Evolutionary conservation across 2,888 invertebrate genomes (phyloP), one percentile per base, ranked within the genome.

Genomic region (Ferdinandea cuprea): DNA sequence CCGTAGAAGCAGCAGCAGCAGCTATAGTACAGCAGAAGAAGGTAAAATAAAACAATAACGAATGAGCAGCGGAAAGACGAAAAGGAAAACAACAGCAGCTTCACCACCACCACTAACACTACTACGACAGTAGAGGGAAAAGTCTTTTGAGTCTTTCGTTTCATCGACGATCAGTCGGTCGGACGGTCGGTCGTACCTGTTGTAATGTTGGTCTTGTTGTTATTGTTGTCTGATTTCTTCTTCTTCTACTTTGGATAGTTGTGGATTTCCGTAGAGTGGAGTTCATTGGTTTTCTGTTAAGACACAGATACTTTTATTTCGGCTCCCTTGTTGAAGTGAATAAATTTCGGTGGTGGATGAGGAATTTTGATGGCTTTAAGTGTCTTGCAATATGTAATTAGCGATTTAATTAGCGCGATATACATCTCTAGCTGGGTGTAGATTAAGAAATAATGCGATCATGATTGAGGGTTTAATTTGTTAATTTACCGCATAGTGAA

Each of bases 61-160:
- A 81, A 77, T 59, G 61, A 81, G 63, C 42, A 81, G 63, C 42
- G 42, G 58, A 13, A 76, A 81, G 80, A 76, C 65, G 76, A 19
- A 59, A n/a, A 63, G 40, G 37, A 44, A 63, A 46, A 74, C 58
- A 65, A 21, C 28, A 35, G 9, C 2, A 44, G 35, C 44, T 30
- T 8, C 9, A 19, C 15, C 37, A 37, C 28, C 13, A 50, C 30
- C 58, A 37, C n/a, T n/a, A n/a, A n/a, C n/a, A n/a, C n/a, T n/a
- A n/a, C n/a, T n/a, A n/a, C n/a, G n/a, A 37, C 28, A 61, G 48
- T 52, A 63, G 71, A 81, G 71, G 71, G 81, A 77, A 81, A 77
- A 81, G 76, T 66, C 69, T 66, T 66, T 66, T 42, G 17, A 50
- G 68, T 42, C 37, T 61, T 35, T 63, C 46, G 11, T 35, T 7